phyloP scores from a whole-genome alignment of 2,888 invertebrate species.

The Eilema caniola region DNA sequence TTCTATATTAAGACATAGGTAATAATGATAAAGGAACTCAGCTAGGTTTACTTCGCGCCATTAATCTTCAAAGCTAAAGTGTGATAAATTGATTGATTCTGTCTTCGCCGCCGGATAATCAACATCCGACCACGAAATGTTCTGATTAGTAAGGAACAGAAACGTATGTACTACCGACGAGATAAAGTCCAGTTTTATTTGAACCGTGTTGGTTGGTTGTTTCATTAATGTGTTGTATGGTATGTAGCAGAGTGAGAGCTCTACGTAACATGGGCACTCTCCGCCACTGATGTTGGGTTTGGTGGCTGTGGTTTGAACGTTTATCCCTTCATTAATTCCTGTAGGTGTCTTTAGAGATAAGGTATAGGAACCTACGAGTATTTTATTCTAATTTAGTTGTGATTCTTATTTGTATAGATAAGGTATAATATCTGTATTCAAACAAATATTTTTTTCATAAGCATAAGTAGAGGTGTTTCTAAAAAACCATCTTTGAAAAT shows the following conservation, averaged over 20 bases:
- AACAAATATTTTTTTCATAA: no score
- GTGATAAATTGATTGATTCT: slow-evolving; percentile 61
- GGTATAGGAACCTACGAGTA: neutral
- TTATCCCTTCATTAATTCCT: slow-evolving; percentile 51
- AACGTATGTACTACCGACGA: slow-evolving; percentile 45
- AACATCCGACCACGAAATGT: slow-evolving; percentile 61
- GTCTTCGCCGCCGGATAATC: slow-evolving; percentile 50
- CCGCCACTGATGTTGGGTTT: slow-evolving; percentile 53
- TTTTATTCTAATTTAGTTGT: slow-evolving; percentile 16
- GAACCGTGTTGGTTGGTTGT: slow-evolving; percentile 51
- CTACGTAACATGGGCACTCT: slow-evolving; percentile 33
- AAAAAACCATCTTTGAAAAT: neutral
- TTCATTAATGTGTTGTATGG: slow-evolving; percentile 31
- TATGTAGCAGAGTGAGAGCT: slow-evolving; percentile 32
- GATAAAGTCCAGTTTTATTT: slow-evolving; percentile 45
- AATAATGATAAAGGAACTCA: slow-evolving; percentile 32
- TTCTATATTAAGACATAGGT: slow-evolving; percentile 1
- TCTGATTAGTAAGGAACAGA: slow-evolving; percentile 61
- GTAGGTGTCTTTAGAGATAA: slow-evolving; percentile 36
- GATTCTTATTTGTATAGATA: slow-evolving; percentile 1
- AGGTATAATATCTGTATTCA: no score
- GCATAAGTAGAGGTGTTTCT: no score
- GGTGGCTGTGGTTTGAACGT: slow-evolving; percentile 54
- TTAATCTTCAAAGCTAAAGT: slow-evolving; percentile 40
- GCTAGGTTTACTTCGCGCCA: slow-evolving; percentile 30